A percentile compares a stretch with the other conserved stretches of the same genome.
These are phyloP conservation scores for Pantherophis guttatus DNA, from an alignment of 2,113 vertebrate genomes.

Conservation along the genomic window DNA sequence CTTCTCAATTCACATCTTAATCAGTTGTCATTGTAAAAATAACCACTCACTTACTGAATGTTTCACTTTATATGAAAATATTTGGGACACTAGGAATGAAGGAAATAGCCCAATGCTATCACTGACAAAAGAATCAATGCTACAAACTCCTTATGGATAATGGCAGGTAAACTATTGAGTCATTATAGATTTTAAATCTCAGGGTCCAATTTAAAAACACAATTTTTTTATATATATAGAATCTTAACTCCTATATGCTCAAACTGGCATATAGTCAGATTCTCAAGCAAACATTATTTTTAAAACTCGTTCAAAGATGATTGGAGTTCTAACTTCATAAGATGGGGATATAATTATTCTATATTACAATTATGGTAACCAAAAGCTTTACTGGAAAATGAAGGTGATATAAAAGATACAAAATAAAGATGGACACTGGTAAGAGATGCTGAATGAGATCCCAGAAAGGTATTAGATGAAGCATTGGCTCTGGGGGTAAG, in stretches of 20 bases:
- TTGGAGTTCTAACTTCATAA: not conserved
- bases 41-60: not conserved
- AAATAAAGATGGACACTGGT: not conserved
- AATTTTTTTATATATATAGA: not conserved
- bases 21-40: not conserved
- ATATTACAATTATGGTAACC: not conserved
- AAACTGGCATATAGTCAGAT: not conserved
- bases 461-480: not conserved
- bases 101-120: not conserved
- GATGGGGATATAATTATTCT: not conserved
- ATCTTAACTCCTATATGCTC: not conserved
- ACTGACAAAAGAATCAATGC: not conserved
- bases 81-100: not conserved
- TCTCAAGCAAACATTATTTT: not conserved
- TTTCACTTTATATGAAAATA: not conserved
- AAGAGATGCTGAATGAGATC: not conserved
- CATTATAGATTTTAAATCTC: not conserved
- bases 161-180: not conserved
- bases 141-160: not conserved
- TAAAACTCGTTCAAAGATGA: not conserved
- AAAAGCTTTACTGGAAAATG: not conserved
- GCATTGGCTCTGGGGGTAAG: not conserved
- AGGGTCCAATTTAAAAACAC: not conserved
- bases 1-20: not conserved
- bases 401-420: not conserved